A percentile compares a stretch with the other conserved stretches of the same genome.
These are phyloP conservation scores for Sander lucioperca DNA, from an alignment of 2,113 vertebrate genomes.

Conservation along the genomic window DNA sequence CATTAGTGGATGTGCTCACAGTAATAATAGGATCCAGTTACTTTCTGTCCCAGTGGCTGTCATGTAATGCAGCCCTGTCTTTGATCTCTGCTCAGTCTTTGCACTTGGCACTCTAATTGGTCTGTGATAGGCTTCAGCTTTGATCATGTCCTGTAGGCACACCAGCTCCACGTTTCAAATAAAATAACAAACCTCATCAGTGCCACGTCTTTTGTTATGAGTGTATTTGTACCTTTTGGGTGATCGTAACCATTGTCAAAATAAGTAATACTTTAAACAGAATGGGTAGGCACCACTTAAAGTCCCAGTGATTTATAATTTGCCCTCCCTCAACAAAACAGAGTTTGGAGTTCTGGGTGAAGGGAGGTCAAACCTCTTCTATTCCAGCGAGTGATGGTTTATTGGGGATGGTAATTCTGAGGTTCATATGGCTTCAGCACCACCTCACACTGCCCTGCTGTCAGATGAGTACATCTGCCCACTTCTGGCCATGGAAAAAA, in stretches of 20 bases:
- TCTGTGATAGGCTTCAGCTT: slow-evolving; percentile 56
- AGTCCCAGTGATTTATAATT: not conserved
- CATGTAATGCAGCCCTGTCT: slow-evolving; percentile 44
- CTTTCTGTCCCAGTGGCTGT: slow-evolving; percentile 36
- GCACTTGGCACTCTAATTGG: slow-evolving; percentile 67
- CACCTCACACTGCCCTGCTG: slow-evolving; percentile 8
- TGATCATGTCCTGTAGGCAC: slow-evolving; percentile 56
- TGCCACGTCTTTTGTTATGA: slow-evolving; percentile 17
- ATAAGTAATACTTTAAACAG: not conserved
- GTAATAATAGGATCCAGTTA: slow-evolving; percentile 53
- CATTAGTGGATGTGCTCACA: slow-evolving; percentile 44
- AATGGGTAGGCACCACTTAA: not conserved
- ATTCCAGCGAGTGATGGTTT: slow-evolving; percentile 34
- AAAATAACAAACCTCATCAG: slow-evolving; percentile 48
- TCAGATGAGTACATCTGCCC: not conserved
- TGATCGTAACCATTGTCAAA: not conserved
- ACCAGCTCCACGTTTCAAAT: slow-evolving; percentile 32
- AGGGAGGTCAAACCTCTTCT: slow-evolving; percentile 50
- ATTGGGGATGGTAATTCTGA: slow-evolving; percentile 56
- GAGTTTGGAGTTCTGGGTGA: slow-evolving; percentile 32
- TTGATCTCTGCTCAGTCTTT: slow-evolving; percentile 69
- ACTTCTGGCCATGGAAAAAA: not conserved
- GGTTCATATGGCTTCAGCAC: slow-evolving; percentile 17
- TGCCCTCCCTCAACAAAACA: slow-evolving; percentile 27
- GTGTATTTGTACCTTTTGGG: slow-evolving; percentile 3